Evolutionary conservation across 2,113 vertebrate species (phyloP), one percentile per base, ranked within the genome.

Genomic region (Turdus rufiventris): DNA sequence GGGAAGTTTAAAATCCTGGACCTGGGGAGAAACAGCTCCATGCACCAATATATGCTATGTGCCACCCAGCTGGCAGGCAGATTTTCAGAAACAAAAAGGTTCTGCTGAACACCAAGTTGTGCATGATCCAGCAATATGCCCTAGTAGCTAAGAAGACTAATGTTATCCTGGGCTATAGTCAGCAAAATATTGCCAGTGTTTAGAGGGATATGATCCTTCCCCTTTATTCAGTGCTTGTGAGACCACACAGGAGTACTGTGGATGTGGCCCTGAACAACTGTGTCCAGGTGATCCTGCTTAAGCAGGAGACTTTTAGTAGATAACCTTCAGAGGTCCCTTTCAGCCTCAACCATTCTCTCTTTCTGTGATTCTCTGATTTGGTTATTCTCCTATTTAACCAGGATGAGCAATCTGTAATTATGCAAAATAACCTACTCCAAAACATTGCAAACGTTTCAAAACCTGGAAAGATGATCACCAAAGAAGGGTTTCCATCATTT

Each of bases 391-490:
- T 51, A 3, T 54, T 74, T 88, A 91, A 38, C 12, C 23, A 82
- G 66, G 51, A 33, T 5, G 11, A 87, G 29, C 15, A 85, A 43
- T 47, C 21, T 42, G 9, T 63, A 48, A 14, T 56, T 57, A 60
- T 11, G n/a, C 18, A 78, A 74, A 58, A 50, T 58, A 78, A 36
- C 10, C 9, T 85, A 11, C 72, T 88, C 24, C 13, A 51, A 91
- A 91, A 85, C 28, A n/a, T 8, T 47, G 10, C 23, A 47, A 47
- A 21, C 20, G 20, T 47, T 47, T 19, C 45, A 47, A 47, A 47
- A 47, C 57, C 7, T 11, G 34, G 42, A 75, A 56, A 48, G 40
- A n/a, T 0, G 0, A 4, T 40, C 14, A 31, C 20, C 12, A 63
- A 63, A 56, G 25, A 42, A 68, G 75, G 2, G 2, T 23, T 87